Evolutionary conservation across 1,140 invertebrate species (phyloP), one percentile per base, ranked within the genome.

Genomic region (Akabosia matsudoensis): DNA sequence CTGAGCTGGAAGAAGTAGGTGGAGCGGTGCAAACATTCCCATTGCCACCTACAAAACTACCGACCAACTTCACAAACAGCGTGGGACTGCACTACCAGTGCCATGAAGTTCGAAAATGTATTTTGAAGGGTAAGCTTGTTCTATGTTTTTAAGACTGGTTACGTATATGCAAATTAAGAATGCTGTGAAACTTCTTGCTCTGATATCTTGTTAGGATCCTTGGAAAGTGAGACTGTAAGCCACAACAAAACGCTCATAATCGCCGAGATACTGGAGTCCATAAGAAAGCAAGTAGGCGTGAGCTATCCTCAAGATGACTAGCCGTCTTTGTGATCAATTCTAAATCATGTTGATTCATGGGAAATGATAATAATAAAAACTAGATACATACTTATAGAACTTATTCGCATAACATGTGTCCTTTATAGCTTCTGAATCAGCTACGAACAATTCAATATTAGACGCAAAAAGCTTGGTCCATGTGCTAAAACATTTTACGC

Each of bases 61-160:
- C 84, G 28, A 89, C 87, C 74, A 89, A 89, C 83, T 92, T 89
- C 80, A 79, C 74, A 22, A 92, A 93, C 82, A 91, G 90, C 34
- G 87, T 86, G 61, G 92, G 91, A 24, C 84, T 94, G 22, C 85
- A 87, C 45, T 94, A 90, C 81, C 89, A 95, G 85, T 90, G 91
- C 7, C 85, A 88, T 61, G 91, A 92, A 86, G 90, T 88, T 24
- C 86, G 90, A 30, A 85, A 86, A 79, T 92, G 91, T 80, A 88
- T 94, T 73, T 81, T 85, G 75, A 84, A 87, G 81, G 90, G 90
- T 88, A 84, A 26, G 26, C 24, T 33, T 10, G 18, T 10, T 45
- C 18, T 45, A n/a, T n/a, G n/a, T n/a, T n/a, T n/a, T n/a, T n/a
- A n/a, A n/a, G n/a, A n/a, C n/a, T n/a, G n/a, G n/a, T n/a, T n/a